A percentile compares a stretch with the other conserved stretches of the same genome.
phyloP scores from a whole-genome alignment of 2,888 invertebrate genomes.

The Didymodactylos carnosus region DNA sequence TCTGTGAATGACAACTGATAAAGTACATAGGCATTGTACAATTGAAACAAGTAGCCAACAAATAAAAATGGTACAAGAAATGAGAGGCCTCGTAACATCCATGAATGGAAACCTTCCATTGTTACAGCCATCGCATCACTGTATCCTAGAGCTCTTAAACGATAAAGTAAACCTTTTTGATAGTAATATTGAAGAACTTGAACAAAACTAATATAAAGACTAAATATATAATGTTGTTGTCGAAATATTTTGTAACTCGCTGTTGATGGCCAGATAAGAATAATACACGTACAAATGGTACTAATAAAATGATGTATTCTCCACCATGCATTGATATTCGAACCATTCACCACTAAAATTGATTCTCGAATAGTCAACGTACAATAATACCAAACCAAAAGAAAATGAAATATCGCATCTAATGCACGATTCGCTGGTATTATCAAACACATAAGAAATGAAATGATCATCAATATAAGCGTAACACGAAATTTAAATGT shows the following conservation, averaged over 20 bases:
- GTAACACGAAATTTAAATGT: constrained; percentile 89
- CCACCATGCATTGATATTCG: neutral
- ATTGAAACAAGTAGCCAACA: constrained; percentile 58
- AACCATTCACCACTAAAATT: neutral
- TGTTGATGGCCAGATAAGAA: constrained; percentile 60
- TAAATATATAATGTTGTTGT: constrained; percentile 10
- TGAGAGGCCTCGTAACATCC: constrained; percentile 97
- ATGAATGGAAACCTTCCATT: constrained; percentile 91
- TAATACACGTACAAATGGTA: constrained; percentile 77
- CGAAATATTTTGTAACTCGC: constrained; percentile 1
- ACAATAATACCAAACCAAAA: neutral
- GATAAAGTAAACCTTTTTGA: constrained; percentile 69
- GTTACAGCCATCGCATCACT: constrained; percentile 98
- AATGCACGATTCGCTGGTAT: constrained; percentile 76
- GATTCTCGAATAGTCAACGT: neutral
- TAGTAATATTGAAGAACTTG: constrained; percentile 87
- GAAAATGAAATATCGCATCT: neutral
- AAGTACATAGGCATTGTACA: constrained; percentile 70
- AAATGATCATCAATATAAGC: constrained; percentile 67
- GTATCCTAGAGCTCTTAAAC: constrained; percentile 66
- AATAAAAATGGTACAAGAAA: constrained; percentile 92
- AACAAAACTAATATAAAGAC: constrained; percentile 41
- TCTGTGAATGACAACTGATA: constrained; percentile 58
- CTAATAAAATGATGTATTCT: constrained; percentile 85
- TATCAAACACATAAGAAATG: constrained; percentile 40